Evolutionary conservation across 2,113 vertebrate species (phyloP), one percentile per base, ranked within the genome.

Genomic region (Takifugu flavidus): DNA sequence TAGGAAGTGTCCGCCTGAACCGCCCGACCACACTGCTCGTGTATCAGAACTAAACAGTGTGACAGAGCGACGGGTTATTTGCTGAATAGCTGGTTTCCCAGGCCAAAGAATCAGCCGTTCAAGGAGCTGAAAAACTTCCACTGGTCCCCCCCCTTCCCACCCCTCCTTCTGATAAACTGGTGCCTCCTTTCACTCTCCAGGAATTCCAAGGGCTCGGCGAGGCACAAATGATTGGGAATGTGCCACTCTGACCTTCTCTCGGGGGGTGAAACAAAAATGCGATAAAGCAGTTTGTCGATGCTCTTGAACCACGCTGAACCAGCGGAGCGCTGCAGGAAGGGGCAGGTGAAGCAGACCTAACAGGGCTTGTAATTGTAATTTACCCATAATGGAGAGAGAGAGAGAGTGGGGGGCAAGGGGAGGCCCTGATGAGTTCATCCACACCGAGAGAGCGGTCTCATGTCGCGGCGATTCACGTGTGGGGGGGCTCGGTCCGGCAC

Each of bases 211-310:
- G 59, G 87, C 71, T 81, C 82, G 80, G 73, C 70, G 67, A 90
- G 85, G 91, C 90, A 83, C 81, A 82, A 80, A 67, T 46, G 49
- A 88, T 89, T 63, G 75, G 89, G 91, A 93, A 92, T 90, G 90
- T 80, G 86, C 87, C 70, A 83, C 70, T 77, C 63, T 82, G 88
- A 90, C 86, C 88, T 63, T 75, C 44, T 75, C 42, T 82, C 42
- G 57, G 65, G 75, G 72, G 72, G 59, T 64, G 20, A 78, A 80
- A 49, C 73, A 76, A 79, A 65, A 25, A 78, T 79, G n/a, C 3
- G 47, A 49, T 20, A 49, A 49, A 25, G 71, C 58, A 39, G 84
- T 86, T 88, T 49, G 73, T 62, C 71, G 60, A 56, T 45, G 60
- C 75, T 82, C 72, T 80, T 59, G 62, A 75, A 78, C 70, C 64